Conservation (phyloP, 2,888 invertebrate genomes). For the Phyto melanocephala region DNA sequence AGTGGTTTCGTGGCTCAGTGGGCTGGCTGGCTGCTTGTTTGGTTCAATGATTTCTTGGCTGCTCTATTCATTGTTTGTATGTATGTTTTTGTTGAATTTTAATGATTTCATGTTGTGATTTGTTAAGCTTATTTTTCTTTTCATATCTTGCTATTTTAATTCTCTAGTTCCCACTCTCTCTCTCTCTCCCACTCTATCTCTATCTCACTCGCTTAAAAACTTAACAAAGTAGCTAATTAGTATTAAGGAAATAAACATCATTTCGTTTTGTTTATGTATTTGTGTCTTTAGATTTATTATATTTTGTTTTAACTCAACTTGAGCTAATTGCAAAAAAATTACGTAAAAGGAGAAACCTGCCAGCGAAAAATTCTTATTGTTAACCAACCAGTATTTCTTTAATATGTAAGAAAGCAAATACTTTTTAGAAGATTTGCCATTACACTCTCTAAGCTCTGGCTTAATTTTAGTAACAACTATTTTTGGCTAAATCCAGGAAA, state of each 20-base stretch:
- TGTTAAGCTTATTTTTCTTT: constrained; percentile 40
- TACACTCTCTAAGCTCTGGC: not conserved
- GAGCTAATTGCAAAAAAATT: constrained; percentile 21
- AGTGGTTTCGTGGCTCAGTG: not conserved
- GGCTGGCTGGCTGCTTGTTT: not conserved
- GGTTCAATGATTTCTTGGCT: not conserved
- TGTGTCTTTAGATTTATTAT: constrained; percentile 11
- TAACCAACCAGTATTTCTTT: not conserved
- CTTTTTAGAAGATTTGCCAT: not conserved
- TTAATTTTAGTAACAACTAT: too few relatives aligned
- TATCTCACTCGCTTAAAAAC: not conserved
- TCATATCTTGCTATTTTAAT: constrained; percentile 45
- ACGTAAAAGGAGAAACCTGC: not conserved
- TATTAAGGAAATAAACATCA: constrained; percentile 1
- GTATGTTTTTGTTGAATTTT: not conserved
- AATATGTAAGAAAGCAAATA: not conserved
- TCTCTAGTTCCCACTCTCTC: too few relatives aligned
- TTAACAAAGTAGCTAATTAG: constrained; percentile 7
- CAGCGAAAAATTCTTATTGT: not conserved
- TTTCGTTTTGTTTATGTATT: not conserved
- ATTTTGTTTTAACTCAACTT: not conserved
- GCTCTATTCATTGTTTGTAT: too few relatives aligned
- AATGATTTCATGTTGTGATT: constrained; percentile 49
- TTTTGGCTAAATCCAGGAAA: too few relatives aligned
- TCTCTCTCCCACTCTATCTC: not conserved